phyloP scores from a whole-genome alignment of 2,113 vertebrate species.

The Illadopsis cleaveri region DNA sequence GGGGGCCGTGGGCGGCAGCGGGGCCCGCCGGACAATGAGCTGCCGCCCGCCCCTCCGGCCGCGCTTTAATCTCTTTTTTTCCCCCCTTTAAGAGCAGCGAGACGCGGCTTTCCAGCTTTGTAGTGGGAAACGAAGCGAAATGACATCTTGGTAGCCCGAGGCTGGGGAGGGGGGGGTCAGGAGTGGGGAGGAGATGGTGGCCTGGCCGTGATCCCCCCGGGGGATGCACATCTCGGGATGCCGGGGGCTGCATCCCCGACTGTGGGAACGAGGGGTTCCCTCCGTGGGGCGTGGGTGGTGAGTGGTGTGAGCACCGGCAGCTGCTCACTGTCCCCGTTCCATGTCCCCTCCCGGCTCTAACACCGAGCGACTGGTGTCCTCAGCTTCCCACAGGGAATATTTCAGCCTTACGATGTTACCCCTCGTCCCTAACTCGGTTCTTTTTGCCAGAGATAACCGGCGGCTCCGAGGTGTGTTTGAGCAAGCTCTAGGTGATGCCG shows the following conservation, averaged over 20 bases:
- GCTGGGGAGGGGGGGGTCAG: background rate
- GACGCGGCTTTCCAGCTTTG: background rate
- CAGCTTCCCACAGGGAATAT: accelerated
- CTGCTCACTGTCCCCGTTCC: background rate
- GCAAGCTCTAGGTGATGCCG: accelerated
- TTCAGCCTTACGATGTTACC: accelerated
- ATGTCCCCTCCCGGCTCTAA: background rate
- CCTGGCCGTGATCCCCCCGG: background rate
- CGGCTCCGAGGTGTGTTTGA: accelerated
- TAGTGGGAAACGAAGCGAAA: background rate
- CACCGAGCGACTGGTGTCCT: accelerated
- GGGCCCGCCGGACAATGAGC: constrained; percentile 5
- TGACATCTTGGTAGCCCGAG: background rate
- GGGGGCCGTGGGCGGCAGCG: background rate
- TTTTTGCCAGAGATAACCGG: accelerated
- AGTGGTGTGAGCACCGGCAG: accelerated
- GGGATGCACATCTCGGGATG: background rate
- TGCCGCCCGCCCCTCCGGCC: background rate
- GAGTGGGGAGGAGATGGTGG: background rate
- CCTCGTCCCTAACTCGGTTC: background rate
- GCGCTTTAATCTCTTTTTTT: background rate
- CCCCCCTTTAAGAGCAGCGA: background rate
- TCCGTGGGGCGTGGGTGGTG: background rate
- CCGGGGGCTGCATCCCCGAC: background rate
- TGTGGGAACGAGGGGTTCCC: background rate